Evolutionary conservation across 2,888 invertebrate species (phyloP), one percentile per base, ranked within the genome.

Genomic region (Platycheirus albimanus): DNA sequence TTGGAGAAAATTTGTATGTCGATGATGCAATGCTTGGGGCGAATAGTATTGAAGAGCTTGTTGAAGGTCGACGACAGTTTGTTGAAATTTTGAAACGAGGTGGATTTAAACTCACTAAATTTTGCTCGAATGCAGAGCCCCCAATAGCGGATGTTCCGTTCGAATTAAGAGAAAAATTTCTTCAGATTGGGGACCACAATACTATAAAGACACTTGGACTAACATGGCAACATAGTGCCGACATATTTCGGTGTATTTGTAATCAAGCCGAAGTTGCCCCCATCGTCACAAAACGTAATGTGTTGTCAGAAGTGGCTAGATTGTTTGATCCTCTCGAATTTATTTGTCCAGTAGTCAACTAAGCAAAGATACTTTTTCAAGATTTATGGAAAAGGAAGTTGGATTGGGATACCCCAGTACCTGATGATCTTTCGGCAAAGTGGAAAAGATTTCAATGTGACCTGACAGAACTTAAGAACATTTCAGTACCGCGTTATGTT

Each of bases 351-450:
- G 56, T 56, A 11, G 56, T 56, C 24, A 24, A 20, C 17, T 49
- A 20, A 19, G 56, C 56, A 20, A 56, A 56, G 4, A 38, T 56
- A 20, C 41, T 56, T 20, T 56, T 56, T 10, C 13, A 56, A 56
- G 33, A 20, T 5, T 56, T 56, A n/a, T 56, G 56, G 56, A 7
- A 20, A 1, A 47, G 47, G 47, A 56, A 38, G 3, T 56, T 56
- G 11, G 38, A 20, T n/a, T 41, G 56, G 56, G 20, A 41, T 11
- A 54, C 19, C 30, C 54, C 17, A 11, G 8, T 54, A 7, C 36
- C 36, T 1, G 11, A 54, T 11, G 36, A 54, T 54, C 38, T 38
- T n/a, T 17, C 38, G n/a, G 7, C 15, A 11, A 54, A 54, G 6
- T 20, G 17, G n/a, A 38, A 19, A 3, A 17, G 4, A 17, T 52